A percentile compares a stretch with the other conserved stretches of the same genome.
Conservation (phyloP, 1,140 invertebrate genomes). For the Lepidurus apus region DNA sequence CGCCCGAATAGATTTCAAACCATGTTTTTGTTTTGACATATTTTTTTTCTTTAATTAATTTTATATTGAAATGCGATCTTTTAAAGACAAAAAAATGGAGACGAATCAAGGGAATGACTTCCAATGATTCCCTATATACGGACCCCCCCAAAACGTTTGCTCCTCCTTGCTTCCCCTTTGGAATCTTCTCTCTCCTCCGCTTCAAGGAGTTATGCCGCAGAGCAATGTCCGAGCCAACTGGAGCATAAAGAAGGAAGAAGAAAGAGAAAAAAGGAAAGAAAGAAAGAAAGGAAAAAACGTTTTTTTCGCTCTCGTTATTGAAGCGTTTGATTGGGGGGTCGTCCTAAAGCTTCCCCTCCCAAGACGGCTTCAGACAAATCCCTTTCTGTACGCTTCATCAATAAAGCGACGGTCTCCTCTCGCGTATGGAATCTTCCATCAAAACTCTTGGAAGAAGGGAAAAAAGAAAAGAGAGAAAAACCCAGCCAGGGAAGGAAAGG, state of each 20-base stretch:
- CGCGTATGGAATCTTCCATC: conserved; percentile 1
- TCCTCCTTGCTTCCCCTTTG: no score
- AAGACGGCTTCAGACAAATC: conserved; percentile 13
- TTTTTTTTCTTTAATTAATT: no score
- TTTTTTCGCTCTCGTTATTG: neutral
- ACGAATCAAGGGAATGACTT: no score
- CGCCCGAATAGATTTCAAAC: no score
- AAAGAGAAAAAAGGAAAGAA: neutral
- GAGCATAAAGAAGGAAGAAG: neutral
- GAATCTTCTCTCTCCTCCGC: no score
- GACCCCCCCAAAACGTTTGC: no score
- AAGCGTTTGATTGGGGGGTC: conserved; percentile 9
- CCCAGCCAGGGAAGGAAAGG: no score
- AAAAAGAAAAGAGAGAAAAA: no score
- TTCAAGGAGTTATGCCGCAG: neutral
- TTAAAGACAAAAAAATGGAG: no score
- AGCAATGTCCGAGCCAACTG: neutral
- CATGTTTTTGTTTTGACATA: no score
- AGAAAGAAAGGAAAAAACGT: neutral
- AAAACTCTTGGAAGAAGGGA: neutral
- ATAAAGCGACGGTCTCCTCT: conserved; percentile 9
- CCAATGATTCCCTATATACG: no score
- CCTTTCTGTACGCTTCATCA: conserved; percentile 18
- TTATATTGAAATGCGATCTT: no score
- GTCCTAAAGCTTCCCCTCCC: neutral